Evolutionary conservation across 2,113 vertebrate species (phyloP).

Genomic region (Pterocles burchelli): DNA sequence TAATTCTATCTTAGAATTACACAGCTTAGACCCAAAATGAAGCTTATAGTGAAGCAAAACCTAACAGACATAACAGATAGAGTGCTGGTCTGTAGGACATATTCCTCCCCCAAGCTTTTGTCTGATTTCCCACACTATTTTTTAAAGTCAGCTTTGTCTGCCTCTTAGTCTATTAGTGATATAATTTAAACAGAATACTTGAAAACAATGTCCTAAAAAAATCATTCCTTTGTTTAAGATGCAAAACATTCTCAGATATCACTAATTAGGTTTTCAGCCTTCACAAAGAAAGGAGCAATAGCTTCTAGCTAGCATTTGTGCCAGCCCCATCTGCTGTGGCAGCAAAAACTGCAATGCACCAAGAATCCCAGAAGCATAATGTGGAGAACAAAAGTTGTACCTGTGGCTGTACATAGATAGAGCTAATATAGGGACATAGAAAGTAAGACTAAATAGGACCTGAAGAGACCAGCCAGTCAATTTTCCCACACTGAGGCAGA

Average conservation of each 20-base stretch:
- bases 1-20: not conserved
- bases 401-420: not conserved
- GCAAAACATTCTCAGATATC: not conserved
- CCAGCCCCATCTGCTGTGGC: fast-evolving
- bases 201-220: not conserved
- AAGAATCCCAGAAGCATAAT: not conserved
- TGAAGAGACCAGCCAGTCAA: not conserved
- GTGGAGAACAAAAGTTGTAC: not conserved
- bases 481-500: not conserved
- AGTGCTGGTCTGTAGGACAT: not conserved
- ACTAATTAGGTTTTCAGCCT: not conserved
- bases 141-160: not conserved
- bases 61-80: not conserved
- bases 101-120: not conserved
- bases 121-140: not conserved
- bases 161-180: not conserved
- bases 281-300: not conserved
- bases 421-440: not conserved
- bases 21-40: not conserved
- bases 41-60: not conserved
- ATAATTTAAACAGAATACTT: not conserved
- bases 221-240: not conserved
- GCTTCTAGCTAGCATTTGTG: not conserved
- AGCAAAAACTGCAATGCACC: not conserved
- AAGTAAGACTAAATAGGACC: not conserved